Conservation (phyloP, 1,140 invertebrate species). For the Phthorimaea operculella region DNA sequence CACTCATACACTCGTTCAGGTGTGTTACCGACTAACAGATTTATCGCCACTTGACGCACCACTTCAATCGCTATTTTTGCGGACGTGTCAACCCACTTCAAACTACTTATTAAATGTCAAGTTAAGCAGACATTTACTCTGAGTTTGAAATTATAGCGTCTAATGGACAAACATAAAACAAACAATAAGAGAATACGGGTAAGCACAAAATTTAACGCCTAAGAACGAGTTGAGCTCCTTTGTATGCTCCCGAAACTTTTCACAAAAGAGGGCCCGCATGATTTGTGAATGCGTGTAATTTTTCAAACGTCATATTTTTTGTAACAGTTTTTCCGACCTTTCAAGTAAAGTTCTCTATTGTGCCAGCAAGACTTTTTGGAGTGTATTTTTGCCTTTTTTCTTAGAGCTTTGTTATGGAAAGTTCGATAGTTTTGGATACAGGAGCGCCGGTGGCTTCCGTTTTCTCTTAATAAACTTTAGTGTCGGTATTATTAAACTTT, state of each 20-base stretch:
- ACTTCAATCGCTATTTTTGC: neutral
- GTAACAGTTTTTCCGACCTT: slow-evolving; percentile 54
- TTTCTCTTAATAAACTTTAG: slow-evolving; percentile 30
- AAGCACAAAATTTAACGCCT: slow-evolving; percentile 38
- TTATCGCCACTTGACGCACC: slow-evolving; percentile 24
- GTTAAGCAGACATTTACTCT: neutral
- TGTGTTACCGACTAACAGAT: slow-evolving; percentile 33
- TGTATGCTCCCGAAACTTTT: slow-evolving; percentile 54
- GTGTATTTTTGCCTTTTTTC: slow-evolving; percentile 50
- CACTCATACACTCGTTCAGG: slow-evolving; percentile 40
- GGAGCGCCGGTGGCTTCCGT: slow-evolving; percentile 27
- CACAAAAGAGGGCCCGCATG: slow-evolving; percentile 60
- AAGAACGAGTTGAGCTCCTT: slow-evolving; percentile 60
- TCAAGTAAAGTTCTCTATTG: slow-evolving; percentile 61
- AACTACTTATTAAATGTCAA: slow-evolving; percentile 1
- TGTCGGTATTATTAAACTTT: slow-evolving; percentile 19
- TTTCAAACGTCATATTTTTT: slow-evolving; percentile 67
- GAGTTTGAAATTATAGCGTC: neutral
- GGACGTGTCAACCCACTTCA: neutral
- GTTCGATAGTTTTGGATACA: slow-evolving; percentile 51
- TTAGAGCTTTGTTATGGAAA: slow-evolving; percentile 46
- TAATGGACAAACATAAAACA: slow-evolving; percentile 13
- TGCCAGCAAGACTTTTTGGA: slow-evolving; percentile 51
- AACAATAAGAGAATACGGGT: slow-evolving; percentile 28
- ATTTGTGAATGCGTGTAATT: slow-evolving; percentile 68